Conservation (phyloP, 2,888 invertebrate species). For the Charanyca ferruginea region DNA sequence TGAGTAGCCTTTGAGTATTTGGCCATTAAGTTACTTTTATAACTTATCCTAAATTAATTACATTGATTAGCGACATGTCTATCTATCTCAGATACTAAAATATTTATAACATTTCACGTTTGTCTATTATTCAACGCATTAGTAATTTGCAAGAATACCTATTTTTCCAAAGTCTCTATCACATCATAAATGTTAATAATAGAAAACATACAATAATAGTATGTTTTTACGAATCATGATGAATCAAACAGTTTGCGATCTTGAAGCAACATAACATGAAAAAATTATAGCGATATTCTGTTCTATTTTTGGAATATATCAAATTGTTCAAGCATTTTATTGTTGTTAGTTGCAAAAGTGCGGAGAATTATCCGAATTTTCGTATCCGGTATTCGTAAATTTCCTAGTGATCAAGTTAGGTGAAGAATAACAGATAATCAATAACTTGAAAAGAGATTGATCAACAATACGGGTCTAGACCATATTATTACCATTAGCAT, state of each 20-base stretch:
- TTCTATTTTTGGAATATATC: background rate
- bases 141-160: background rate
- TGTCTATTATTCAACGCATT: too few relatives aligned
- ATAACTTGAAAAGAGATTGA: too few relatives aligned
- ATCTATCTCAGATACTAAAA: too few relatives aligned
- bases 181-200: background rate
- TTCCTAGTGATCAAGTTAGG: background rate
- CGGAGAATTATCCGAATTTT: background rate
- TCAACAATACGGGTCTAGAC: too few relatives aligned
- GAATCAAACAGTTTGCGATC: slow-evolving; percentile 6
- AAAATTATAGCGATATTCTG: background rate
- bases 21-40: too few relatives aligned
- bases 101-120: too few relatives aligned
- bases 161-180: background rate
- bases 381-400: background rate
- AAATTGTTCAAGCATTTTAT: slow-evolving; percentile 5
- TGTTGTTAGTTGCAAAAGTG: background rate
- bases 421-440: background rate
- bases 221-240: slow-evolving; percentile 2
- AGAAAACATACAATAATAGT: background rate
- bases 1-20: too few relatives aligned
- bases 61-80: too few relatives aligned
- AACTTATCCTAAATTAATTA: too few relatives aligned
- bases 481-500: too few relatives aligned
- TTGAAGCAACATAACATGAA: background rate